phyloP scores from a whole-genome alignment of 2,113 vertebrate species.

The Colistium nudipinnis region DNA sequence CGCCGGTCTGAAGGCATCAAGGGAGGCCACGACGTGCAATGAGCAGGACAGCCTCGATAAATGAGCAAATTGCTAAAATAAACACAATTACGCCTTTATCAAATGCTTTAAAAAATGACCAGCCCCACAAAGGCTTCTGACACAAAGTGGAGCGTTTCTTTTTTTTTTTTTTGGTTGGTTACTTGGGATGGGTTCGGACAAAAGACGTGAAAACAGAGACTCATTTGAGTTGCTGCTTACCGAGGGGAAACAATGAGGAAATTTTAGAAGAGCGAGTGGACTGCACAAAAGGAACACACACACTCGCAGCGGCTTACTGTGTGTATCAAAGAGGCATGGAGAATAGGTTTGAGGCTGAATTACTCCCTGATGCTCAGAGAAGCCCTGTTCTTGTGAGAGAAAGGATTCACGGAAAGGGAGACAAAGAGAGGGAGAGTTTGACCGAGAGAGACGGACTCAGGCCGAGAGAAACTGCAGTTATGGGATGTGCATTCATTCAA shows the following conservation, averaged over 20 bases:
- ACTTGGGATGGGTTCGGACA: slow-evolving; percentile 23
- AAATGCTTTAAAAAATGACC: slow-evolving; percentile 30
- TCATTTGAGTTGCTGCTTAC: slow-evolving; percentile 64
- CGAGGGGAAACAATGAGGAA: slow-evolving; percentile 75
- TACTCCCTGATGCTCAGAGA: slow-evolving; percentile 66
- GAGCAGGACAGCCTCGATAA: slow-evolving; percentile 30
- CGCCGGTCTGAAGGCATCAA: slow-evolving; percentile 41
- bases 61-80: slow-evolving; percentile 40
- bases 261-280: slow-evolving; percentile 76
- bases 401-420: slow-evolving; percentile 57
- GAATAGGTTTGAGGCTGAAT: slow-evolving; percentile 76
- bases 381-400: slow-evolving; percentile 69
- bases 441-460: slow-evolving; percentile 34
- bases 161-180: too few relatives aligned
- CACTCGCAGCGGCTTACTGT: slow-evolving; percentile 65
- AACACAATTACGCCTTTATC: slow-evolving; percentile 41
- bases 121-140: slow-evolving; percentile 32
- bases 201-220: slow-evolving; percentile 61
- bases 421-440: slow-evolving; percentile 43
- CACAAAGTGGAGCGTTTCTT: slow-evolving; percentile 33
- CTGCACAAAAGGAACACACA: slow-evolving; percentile 72
- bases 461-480: slow-evolving; percentile 24
- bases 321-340: slow-evolving; percentile 75
- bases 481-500: slow-evolving; percentile 29
- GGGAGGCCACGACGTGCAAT: slow-evolving; percentile 21